These are phyloP conservation scores for Drosophila multiciliata DNA, from an alignment of 2,888 invertebrate genomes.

Conservation along the genomic window DNA sequence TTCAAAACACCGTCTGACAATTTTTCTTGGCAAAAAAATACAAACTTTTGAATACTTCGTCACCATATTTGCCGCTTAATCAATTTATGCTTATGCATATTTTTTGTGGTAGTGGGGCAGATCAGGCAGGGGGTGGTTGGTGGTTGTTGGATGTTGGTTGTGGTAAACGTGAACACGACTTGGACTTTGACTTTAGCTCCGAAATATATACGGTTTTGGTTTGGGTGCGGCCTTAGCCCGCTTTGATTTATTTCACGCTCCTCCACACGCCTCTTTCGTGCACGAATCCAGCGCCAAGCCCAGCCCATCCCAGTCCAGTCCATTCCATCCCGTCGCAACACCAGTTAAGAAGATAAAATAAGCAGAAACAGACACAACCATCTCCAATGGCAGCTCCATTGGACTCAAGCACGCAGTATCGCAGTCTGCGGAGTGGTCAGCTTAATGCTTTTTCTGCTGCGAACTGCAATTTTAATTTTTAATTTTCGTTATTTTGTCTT, in stretches of 20 bases:
- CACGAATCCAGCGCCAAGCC: slow-evolving; percentile 13
- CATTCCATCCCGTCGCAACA: slow-evolving; percentile 5
- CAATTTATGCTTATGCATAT: slow-evolving; percentile 73
- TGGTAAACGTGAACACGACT: slow-evolving; percentile 28
- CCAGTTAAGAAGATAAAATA: background rate
- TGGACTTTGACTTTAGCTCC: slow-evolving; percentile 40
- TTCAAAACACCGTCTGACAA: slow-evolving; percentile 50
- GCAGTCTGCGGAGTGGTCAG: slow-evolving; percentile 33
- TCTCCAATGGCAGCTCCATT: slow-evolving; percentile 31
- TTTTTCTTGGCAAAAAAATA: slow-evolving; percentile 18
- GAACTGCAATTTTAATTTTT: slow-evolving; percentile 48
- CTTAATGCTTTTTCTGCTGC: slow-evolving; percentile 27
- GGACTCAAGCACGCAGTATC: slow-evolving; percentile 59
- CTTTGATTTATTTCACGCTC: slow-evolving; percentile 45
- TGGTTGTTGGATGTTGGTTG: background rate
- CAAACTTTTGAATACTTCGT: slow-evolving; percentile 64
- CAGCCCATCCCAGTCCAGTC: slow-evolving; percentile 33
- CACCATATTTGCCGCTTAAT: slow-evolving; percentile 78
- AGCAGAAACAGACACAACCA: slow-evolving; percentile 7
- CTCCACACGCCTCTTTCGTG: background rate
- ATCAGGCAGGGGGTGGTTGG: background rate
- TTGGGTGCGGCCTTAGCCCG: slow-evolving; percentile 46
- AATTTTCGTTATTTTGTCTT: slow-evolving; percentile 1
- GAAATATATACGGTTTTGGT: background rate
- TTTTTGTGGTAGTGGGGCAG: slow-evolving; percentile 1